These are phyloP conservation scores for Orchesellides sinensis DNA, from an alignment of 2,888 invertebrate genomes.

Conservation along the genomic window DNA sequence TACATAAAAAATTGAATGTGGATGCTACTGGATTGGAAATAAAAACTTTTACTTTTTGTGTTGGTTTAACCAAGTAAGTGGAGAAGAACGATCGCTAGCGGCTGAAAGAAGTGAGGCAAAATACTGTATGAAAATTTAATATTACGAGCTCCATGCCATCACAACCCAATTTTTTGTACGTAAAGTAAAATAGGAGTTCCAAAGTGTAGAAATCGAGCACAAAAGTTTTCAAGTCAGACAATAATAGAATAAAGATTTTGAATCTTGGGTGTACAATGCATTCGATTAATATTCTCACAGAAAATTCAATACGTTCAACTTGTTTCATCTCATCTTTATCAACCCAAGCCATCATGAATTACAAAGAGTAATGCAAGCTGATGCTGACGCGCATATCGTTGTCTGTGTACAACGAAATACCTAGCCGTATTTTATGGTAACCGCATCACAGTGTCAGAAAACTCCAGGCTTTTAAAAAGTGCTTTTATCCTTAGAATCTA, in stretches of 20 bases:
- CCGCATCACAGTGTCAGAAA: too few species aligned
- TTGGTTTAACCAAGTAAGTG: neutral
- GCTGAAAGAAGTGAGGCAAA: slow-evolving; percentile 1
- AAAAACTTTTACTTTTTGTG: slow-evolving; percentile 23
- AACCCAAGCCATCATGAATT: neutral
- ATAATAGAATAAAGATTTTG: slow-evolving; percentile 25
- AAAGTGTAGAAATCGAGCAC: slow-evolving; percentile 49
- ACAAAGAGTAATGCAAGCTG: too few species aligned
- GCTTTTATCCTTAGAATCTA: too few species aligned
- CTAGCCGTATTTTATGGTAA: too few species aligned
- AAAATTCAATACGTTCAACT: neutral
- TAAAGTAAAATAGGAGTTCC: neutral
- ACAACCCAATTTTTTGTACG: neutral
- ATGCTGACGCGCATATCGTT: too few species aligned
- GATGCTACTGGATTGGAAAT: slow-evolving; percentile 31
- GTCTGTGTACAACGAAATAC: too few species aligned
- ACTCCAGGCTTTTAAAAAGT: too few species aligned
- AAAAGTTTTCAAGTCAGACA: slow-evolving; percentile 47
- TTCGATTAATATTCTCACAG: neutral
- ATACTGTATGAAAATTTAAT: slow-evolving; percentile 34
- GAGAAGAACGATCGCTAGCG: slow-evolving; percentile 23
- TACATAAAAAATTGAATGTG: slow-evolving; percentile 21
- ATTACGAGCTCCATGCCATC: slow-evolving; percentile 2
- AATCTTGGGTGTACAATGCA: neutral
- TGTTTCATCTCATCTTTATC: neutral